phyloP scores from a whole-genome alignment of 2,888 invertebrate genomes.

The Sepioteuthis lessoniana region DNA sequence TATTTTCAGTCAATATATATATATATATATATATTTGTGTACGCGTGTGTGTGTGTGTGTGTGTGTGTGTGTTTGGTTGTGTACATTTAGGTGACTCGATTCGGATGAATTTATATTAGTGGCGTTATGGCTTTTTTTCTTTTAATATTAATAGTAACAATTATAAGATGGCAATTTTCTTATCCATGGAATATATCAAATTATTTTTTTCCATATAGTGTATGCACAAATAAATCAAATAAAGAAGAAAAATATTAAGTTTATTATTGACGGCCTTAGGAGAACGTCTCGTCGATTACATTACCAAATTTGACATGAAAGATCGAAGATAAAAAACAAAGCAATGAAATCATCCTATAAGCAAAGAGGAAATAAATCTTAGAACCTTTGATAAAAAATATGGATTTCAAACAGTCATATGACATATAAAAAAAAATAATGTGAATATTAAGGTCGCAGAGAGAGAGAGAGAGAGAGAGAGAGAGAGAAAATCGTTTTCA shows the following conservation, averaged over 20 bases:
- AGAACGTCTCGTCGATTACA: background rate
- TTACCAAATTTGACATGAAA: background rate
- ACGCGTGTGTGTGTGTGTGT: no score
- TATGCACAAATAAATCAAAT: background rate
- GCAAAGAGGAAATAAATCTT: background rate
- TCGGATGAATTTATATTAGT: no score
- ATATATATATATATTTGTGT: no score
- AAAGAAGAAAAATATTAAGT: background rate
- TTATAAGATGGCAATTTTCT: no score
- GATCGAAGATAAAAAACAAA: background rate
- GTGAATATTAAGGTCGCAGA: background rate
- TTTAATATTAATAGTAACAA: no score
- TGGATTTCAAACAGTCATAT: background rate
- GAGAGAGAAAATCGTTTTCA: background rate
- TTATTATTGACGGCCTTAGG: background rate
- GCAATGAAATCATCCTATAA: background rate
- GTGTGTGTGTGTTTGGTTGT: no score
- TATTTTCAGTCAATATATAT: no score
- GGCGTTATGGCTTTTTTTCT: no score
- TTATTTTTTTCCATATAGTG: background rate
- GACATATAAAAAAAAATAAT: background rate
- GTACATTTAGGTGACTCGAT: no score
- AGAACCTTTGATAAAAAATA: background rate
- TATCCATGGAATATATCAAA: background rate
- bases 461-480: no score